Conservation (phyloP, 2,113 vertebrate genomes). For the Scolopax mira region DNA sequence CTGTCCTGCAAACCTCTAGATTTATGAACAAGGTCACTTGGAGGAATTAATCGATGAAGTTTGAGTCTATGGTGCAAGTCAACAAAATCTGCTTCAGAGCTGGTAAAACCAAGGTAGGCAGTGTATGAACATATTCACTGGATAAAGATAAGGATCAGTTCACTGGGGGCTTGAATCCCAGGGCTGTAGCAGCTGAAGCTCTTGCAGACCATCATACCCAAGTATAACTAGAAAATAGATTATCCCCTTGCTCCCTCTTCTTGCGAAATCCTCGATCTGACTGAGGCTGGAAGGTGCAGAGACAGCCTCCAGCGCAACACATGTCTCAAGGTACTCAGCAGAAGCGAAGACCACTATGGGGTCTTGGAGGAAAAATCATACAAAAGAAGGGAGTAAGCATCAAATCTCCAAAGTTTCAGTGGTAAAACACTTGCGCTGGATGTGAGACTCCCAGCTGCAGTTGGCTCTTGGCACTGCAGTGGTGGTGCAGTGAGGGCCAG, state of each 20-base stretch:
- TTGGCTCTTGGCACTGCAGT: accelerated
- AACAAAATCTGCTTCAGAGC: neutral
- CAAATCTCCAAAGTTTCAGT: neutral
- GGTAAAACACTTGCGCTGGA: neutral
- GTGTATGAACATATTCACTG: neutral
- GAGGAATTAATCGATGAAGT: neutral
- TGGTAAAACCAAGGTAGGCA: neutral
- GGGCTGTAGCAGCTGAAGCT: neutral
- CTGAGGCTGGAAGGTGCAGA: neutral
- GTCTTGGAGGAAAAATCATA: neutral
- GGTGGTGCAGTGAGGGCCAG: neutral
- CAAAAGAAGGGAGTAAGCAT: neutral
- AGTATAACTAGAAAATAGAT: neutral
- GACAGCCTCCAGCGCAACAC: neutral
- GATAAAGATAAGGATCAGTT: neutral
- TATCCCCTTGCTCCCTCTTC: neutral
- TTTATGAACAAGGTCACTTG: neutral
- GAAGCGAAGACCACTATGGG: neutral
- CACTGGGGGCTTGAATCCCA: neutral
- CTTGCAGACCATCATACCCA: neutral
- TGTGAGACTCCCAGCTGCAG: neutral
- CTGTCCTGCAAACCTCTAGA: neutral
- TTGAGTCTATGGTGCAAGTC: neutral
- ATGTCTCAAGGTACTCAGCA: neutral
- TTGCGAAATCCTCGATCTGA: neutral